Base-by-base conservation (phyloP, 2,113 vertebrate species). In the Dascyllus trimaculatus region DNA sequence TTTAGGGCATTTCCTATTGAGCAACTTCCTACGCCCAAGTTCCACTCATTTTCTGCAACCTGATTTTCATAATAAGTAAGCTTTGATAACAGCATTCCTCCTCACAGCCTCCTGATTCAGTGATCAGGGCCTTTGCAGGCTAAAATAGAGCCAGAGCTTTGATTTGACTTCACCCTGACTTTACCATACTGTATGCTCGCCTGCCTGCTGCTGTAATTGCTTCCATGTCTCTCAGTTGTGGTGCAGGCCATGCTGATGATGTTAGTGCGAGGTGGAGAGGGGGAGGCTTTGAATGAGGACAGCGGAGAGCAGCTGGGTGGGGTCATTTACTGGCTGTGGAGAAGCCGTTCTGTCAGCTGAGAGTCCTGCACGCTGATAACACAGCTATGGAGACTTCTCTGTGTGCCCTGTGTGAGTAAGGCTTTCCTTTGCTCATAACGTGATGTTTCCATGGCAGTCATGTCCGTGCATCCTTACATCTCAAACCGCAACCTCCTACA, bases 141-240 rank as follows among this genome's bases (percentile, higher is more conserved):
- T 57, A 52, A 82, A 71, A 61, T 5, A 22, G 38, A 80, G n/a
- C 51, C 72, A 58, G 25, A 40, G 67, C 75, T 88, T 82, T 82
- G 66, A 84, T 79, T 78, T 75, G 51, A 74, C 68, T 71, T 86
- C 84, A 49, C 78, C 76, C 71, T 79, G 65, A 81, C 78, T 62
- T n/a, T n/a, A n/a, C n/a, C n/a, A n/a, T 5, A 7, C 79, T 56
- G 85, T 84, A 76, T 54, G 72, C 85, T 91, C 43, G 76, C 68
- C 49, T 69, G 77, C 59, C 80, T 46, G 65, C 45, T 35, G 78
- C 80, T 80, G 14, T 93, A 94, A 95, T 93, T 94, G 86, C 89
- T 94, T 93, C 93, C 93, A 93, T 93, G 84, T 88, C 80, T 85
- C 75, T 84, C 60, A 70, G 90, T 88, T 81, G 86, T 85, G 87